These are phyloP conservation scores for Strix aluco DNA, from an alignment of 2,113 vertebrate genomes.

Conservation along the genomic window DNA sequence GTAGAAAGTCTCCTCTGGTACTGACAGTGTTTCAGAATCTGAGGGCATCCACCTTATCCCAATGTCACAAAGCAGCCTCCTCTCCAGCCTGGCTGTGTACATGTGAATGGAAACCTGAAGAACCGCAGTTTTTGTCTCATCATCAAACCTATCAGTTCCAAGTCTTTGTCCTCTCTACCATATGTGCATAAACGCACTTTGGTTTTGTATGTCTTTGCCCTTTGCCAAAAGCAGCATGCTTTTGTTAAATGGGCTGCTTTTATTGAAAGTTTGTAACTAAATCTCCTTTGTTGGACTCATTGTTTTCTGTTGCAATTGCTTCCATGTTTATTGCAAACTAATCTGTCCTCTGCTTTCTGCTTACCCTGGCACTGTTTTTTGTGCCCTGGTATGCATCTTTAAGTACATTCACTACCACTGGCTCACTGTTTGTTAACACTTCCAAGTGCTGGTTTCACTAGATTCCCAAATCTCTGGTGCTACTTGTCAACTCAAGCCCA, in stretches of 20 bases:
- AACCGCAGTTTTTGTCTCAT: neutral
- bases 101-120: neutral
- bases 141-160: neutral
- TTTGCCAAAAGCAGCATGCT: neutral
- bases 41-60: neutral
- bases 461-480: neutral
- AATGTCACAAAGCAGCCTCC: neutral
- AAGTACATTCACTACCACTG: neutral
- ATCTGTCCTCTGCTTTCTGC: constrained; percentile 21
- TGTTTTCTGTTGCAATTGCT: constrained; percentile 41
- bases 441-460: constrained; percentile 16
- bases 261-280: neutral
- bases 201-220: neutral
- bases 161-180: neutral
- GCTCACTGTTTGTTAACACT: constrained; percentile 20
- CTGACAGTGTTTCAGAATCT: neutral
- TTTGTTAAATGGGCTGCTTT: neutral
- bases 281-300: neutral
- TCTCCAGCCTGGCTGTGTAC: neutral
- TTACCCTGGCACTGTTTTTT: constrained; percentile 12
- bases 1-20: neutral
- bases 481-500: neutral
- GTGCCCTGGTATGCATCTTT: constrained; percentile 11
- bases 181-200: neutral
- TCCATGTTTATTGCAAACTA: constrained; percentile 33